A percentile compares a stretch with the other conserved stretches of the same genome.
phyloP scores from a whole-genome alignment of 2,113 vertebrate species.

The Hypocryptadius cinnamomeus region DNA sequence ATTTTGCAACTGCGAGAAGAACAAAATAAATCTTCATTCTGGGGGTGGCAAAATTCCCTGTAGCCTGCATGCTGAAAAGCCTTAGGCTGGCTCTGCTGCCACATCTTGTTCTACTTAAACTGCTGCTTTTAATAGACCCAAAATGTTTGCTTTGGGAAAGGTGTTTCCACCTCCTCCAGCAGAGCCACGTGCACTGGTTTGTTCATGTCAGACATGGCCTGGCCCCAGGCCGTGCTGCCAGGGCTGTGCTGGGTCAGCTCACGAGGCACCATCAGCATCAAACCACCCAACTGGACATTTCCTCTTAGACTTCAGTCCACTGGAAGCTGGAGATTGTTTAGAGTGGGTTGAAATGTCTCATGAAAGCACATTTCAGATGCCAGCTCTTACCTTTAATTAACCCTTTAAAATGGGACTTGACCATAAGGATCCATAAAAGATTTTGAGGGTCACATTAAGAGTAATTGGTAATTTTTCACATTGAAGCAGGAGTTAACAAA shows the following conservation, averaged over 20 bases:
- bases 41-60: background rate
- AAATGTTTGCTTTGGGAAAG: background rate
- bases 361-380: background rate
- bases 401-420: background rate
- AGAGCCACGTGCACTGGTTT: background rate
- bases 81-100: background rate
- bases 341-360: background rate
- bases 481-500: background rate
- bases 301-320: background rate
- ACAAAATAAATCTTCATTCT: background rate
- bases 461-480: background rate
- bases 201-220: background rate
- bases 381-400: background rate
- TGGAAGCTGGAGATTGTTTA: background rate
- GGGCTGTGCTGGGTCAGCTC: background rate
- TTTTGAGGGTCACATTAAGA: background rate
- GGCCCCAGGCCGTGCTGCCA: background rate
- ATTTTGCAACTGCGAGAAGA: background rate
- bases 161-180: background rate
- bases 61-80: background rate
- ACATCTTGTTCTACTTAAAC: slow-evolving; percentile 15
- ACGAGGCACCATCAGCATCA: background rate
- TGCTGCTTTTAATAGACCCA: background rate
- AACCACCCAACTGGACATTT: background rate
- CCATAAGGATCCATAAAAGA: background rate